Evolutionary conservation across 2,113 vertebrate genomes (phyloP).

Genomic region (Scomber scombrus): DNA sequence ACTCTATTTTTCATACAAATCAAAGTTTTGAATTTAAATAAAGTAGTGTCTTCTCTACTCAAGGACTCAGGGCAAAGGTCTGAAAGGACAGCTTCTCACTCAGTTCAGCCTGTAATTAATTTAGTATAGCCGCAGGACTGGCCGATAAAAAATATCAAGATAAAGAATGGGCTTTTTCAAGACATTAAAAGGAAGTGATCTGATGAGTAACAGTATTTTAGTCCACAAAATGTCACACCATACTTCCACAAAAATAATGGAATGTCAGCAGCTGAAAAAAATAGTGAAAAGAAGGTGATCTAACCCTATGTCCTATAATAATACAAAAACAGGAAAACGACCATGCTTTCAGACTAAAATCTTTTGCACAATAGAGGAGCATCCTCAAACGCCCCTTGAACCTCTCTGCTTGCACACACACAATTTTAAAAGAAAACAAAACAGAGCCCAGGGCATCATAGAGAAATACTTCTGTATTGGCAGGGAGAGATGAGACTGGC

Average conservation of each 20-base stretch:
- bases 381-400: constrained; percentile 58
- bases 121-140: not conserved
- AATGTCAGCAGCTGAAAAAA: constrained; percentile 19
- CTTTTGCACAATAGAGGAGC: constrained; percentile 20
- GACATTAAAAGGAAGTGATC: constrained; percentile 10
- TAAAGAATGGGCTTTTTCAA: not conserved
- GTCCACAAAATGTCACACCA: not conserved
- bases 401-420: constrained; percentile 28
- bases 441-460: constrained; percentile 48
- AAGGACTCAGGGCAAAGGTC: not conserved
- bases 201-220: constrained; percentile 27
- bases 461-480: constrained; percentile 41
- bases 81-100: not conserved
- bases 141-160: not conserved
- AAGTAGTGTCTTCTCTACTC: not conserved
- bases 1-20: not conserved
- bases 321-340: constrained; percentile 40
- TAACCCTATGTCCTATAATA: constrained; percentile 45
- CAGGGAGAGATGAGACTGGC: constrained; percentile 35
- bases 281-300: constrained; percentile 24
- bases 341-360: constrained; percentile 39
- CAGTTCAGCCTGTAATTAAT: not conserved
- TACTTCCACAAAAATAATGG: constrained; percentile 20
- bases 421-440: constrained; percentile 46
- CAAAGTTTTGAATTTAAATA: not conserved